These are phyloP conservation scores for Anas georgica DNA, from an alignment of 2,797 vertebrate species.

Conservation along the genomic window DNA sequence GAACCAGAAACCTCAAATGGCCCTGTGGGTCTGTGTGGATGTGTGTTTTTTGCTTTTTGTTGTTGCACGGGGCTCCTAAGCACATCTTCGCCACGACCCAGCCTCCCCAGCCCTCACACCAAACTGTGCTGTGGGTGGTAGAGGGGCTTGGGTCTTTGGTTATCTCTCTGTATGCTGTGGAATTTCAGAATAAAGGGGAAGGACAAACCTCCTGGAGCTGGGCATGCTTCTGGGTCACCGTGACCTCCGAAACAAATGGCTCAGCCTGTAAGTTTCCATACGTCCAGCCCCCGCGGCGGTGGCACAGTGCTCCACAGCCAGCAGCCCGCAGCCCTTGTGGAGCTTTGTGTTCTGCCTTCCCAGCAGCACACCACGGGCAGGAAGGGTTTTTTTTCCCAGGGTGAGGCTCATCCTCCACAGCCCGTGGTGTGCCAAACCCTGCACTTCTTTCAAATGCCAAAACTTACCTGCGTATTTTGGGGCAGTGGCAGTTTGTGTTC, in stretches of 20 bases:
- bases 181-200: neutral
- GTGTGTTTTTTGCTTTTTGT: neutral
- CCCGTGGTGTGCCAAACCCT: neutral
- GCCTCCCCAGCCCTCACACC: neutral
- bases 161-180: neutral
- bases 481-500: neutral
- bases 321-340: neutral
- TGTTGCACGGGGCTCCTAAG: neutral
- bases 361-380: too few species aligned
- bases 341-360: rapidly evolving
- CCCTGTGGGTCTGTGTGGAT: neutral
- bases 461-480: neutral
- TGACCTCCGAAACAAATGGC: neutral
- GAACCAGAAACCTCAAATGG: neutral
- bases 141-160: neutral
- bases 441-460: neutral
- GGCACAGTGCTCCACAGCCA: neutral
- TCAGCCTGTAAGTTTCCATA: neutral
- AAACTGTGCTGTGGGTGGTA: neutral
- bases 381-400: neutral
- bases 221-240: neutral
- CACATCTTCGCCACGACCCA: neutral
- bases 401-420: neutral
- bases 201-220: neutral
- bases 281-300: too few species aligned